Evolutionary conservation across 2,113 vertebrate species (phyloP).

Genomic region (Hippocampus comes): DNA sequence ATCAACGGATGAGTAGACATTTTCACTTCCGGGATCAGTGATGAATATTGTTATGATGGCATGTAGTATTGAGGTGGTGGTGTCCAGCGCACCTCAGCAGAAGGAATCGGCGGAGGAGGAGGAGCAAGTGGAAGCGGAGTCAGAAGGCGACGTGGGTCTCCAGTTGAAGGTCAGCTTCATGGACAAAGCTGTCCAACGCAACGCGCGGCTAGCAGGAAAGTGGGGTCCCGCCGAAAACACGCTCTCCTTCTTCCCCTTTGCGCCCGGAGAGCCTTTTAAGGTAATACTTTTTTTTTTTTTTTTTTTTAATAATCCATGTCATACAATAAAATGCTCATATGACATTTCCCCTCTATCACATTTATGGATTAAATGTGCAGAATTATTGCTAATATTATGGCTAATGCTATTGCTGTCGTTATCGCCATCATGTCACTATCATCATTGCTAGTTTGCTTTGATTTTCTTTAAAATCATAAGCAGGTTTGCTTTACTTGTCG

Average conservation of each 20-base stretch:
- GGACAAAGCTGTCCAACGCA: conserved; percentile 80
- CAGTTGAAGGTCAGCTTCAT: conserved; percentile 79
- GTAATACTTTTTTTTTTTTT: conserved; percentile 50
- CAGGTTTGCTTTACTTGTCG: no score
- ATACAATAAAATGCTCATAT: not conserved
- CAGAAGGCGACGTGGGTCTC: conserved; percentile 78
- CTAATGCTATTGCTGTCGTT: no score
- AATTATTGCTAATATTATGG: no score
- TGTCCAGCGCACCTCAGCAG: conserved; percentile 72
- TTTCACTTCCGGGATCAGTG: no score
- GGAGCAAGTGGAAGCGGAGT: conserved; percentile 53
- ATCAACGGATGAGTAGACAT: no score
- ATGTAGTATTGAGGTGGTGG: conserved; percentile 78
- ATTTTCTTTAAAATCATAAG: no score
- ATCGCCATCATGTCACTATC: no score
- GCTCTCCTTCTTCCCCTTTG: conserved; percentile 85
- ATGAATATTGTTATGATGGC: not conserved
- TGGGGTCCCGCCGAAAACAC: conserved; percentile 83
- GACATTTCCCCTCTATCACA: no score
- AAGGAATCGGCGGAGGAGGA: not conserved
- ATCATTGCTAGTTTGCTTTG: no score
- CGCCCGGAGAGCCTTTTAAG: conserved; percentile 83
- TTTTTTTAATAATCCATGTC: not conserved
- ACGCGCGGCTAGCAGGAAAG: conserved; percentile 78
- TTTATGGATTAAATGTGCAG: no score